These are phyloP conservation scores for Pectinophora gossypiella DNA, from an alignment of 1,140 invertebrate species.

Conservation along the genomic window DNA sequence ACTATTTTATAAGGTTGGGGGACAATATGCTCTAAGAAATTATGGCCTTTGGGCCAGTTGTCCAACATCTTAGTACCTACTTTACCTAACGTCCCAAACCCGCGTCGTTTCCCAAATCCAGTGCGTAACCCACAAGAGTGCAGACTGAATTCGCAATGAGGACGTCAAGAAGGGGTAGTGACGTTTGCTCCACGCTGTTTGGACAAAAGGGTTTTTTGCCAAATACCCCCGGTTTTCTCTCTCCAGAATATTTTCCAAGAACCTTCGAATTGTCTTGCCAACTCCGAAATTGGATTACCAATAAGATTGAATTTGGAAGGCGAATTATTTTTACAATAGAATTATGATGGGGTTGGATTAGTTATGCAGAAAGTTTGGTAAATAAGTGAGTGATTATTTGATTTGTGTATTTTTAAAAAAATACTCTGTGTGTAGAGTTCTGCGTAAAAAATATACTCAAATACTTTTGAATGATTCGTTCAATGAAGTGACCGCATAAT, in stretches of 20 bases:
- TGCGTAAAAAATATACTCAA: no score
- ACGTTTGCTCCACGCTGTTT: conserved; percentile 55
- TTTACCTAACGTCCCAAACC: no score
- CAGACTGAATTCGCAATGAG: conserved; percentile 52
- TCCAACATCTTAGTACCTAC: no score
- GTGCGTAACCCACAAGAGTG: conserved; percentile 2
- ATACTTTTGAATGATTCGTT: no score
- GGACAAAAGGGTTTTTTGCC: conserved; percentile 61
- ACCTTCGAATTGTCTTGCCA: conserved; percentile 6
- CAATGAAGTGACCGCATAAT: no score
- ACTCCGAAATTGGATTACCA: conserved; percentile 27
- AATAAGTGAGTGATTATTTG: conserved; percentile 2
- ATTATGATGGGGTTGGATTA: conserved; percentile 5
- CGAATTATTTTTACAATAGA: conserved; percentile 15
- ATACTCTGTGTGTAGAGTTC: no score
- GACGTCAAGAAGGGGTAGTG: conserved; percentile 51
- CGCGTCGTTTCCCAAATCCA: background rate
- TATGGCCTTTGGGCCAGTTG: no score
- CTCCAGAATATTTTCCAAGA: background rate
- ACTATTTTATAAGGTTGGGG: no score
- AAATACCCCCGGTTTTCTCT: background rate
- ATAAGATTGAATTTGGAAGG: conserved; percentile 14
- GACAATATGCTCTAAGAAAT: no score
- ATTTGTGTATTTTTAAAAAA: background rate
- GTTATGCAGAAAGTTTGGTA: conserved; percentile 5